A percentile compares a stretch with the other conserved stretches of the same genome.
These are phyloP conservation scores for Lasiurus cinereus DNA, from an alignment of 2,113 vertebrate genomes.

Conservation along the genomic window DNA sequence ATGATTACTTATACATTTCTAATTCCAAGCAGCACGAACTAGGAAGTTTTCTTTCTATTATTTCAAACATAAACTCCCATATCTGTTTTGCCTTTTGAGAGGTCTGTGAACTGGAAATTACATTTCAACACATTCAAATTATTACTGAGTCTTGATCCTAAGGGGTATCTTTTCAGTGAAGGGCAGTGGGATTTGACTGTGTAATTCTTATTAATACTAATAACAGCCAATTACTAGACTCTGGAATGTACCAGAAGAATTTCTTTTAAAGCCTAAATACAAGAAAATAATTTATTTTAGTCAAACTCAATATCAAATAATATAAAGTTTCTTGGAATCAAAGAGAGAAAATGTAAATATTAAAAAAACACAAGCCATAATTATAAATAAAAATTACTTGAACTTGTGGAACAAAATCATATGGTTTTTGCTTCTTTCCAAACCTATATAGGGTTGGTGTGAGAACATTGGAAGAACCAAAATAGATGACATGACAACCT, in stretches of 20 bases:
- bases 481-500: not conserved
- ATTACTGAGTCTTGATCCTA: slow-evolving; percentile 69
- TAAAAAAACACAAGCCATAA: not conserved
- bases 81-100: slow-evolving; percentile 61
- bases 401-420: slow-evolving; percentile 52
- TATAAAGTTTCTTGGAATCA: slow-evolving; percentile 40
- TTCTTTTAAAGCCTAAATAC: slow-evolving; percentile 61
- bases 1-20: slow-evolving; percentile 37
- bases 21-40: slow-evolving; percentile 50
- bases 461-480: not conserved
- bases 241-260: slow-evolving; percentile 63
- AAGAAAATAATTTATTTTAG: slow-evolving; percentile 51
- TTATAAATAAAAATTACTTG: slow-evolving; percentile 25
- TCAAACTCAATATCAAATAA: not conserved
- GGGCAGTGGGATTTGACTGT: slow-evolving; percentile 63
- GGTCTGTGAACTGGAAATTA: slow-evolving; percentile 70
- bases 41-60: slow-evolving; percentile 57
- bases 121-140: slow-evolving; percentile 66
- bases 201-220: slow-evolving; percentile 73
- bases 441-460: not conserved
- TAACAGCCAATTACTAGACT: slow-evolving; percentile 62
- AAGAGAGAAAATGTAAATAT: slow-evolving; percentile 31
- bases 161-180: slow-evolving; percentile 68
- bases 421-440: not conserved
- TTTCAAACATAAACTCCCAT: slow-evolving; percentile 47